Evolutionary conservation across 2,113 vertebrate genomes (phyloP), one percentile per base, ranked within the genome.

Genomic region (Trogon melanurus): DNA sequence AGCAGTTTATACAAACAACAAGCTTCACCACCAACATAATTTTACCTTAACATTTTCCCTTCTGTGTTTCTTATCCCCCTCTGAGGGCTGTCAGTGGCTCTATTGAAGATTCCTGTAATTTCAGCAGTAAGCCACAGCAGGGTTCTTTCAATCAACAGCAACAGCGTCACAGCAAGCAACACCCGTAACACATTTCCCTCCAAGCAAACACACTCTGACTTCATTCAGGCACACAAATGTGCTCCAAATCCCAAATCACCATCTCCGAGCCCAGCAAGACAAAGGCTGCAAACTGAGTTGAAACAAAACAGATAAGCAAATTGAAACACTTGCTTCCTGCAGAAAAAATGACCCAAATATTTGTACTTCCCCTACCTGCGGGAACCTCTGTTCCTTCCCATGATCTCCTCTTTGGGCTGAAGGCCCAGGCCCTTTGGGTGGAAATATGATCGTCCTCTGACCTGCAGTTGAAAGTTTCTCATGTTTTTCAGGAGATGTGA

Each of bases 91-190:
- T 69, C 2, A 1, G 74, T 92, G 0, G 1, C 20, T 71, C 64
- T 88, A 47, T 66, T 95, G 94, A 91, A 82, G 92, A 92, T 79
- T 92, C 86, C 69, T 9, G 27, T 93, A 82, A 92, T 97, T 96
- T 89, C 71, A 93, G 82, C 89, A 74, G 79, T 85, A 93, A 91
- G 69, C 32, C 95, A 76, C 96, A 95, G 96, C 96, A 96, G 92
- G 94, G 15, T 92, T 44, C 86, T 92, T 93, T 97, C 95, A 92
- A 80, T 96, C 95, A 89, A 71, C 74, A 85, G 78, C 79, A 85
- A 51, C 79, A 64, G 83, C 22, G 19, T 88, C 91, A 87, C 95
- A 91, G 94, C 51, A 47, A 94, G 83, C 57, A 85, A 53, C 88
- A 81, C 62, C 89, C 89, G 76, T 26, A 91, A 93, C 82, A 79